Evolutionary conservation across 2,797 vertebrate genomes (phyloP).

Genomic region (Propithecus deckenii): DNA sequence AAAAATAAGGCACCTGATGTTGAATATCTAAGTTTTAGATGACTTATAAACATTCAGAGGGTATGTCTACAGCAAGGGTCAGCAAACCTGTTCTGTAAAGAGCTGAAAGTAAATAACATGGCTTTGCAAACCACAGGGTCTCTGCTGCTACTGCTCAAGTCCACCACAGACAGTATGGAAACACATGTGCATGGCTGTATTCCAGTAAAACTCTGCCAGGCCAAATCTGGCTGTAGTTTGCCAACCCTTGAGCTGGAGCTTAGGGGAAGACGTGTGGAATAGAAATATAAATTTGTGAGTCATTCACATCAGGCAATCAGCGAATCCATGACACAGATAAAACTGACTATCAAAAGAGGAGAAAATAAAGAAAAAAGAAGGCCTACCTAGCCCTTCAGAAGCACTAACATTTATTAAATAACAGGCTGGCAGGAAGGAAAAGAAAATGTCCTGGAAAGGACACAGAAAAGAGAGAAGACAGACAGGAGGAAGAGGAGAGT

Average conservation of each 20-base stretch:
- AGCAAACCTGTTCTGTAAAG: background rate
- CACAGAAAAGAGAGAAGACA: background rate
- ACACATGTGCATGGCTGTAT: background rate
- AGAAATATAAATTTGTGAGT: background rate
- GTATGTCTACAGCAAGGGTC: background rate
- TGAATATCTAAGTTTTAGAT: background rate
- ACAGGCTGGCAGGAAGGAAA: background rate
- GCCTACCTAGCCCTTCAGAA: background rate
- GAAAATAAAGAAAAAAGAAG: background rate
- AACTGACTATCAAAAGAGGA: background rate
- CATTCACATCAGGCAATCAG: background rate
- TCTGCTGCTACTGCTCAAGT: background rate
- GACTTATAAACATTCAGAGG: too few species aligned
- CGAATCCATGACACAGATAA: background rate
- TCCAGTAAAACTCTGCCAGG: background rate
- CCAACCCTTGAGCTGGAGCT: background rate
- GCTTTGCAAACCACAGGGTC: fast-evolving
- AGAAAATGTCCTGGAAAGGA: background rate
- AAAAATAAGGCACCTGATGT: background rate
- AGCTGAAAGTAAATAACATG: background rate
- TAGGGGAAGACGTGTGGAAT: background rate
- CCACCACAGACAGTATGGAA: background rate
- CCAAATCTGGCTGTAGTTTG: background rate
- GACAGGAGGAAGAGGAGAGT: background rate
- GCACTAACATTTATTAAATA: too few species aligned